Evolutionary conservation across 92 coral and sea anemone species (phyloP), one percentile per base, ranked within the genome.

Genomic region (Isaurus tuberculatus): DNA sequence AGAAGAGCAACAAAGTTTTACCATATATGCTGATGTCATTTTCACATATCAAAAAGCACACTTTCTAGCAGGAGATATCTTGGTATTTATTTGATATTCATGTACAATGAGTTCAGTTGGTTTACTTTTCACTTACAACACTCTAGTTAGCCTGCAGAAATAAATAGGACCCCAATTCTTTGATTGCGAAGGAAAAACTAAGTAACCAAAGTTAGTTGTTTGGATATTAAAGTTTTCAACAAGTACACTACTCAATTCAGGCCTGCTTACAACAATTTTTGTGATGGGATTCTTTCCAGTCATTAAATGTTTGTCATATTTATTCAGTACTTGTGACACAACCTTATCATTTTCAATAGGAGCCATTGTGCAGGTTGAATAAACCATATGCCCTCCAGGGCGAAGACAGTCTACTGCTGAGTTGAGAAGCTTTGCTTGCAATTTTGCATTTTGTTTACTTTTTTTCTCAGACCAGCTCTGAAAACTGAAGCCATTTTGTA

Each of bases 121-220:
- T n/a, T n/a, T n/a, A n/a, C n/a, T n/a, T n/a, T n/a, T n/a, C n/a
- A n/a, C n/a, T 26, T 19, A 34, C 14, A 33, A 19, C 58, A 42
- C 57, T 36, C 67, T 77, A 22, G 68, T 57, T 40, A 90, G 92
- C 72, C 80, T 86, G 64, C 91, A 82, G 81, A 87, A 75, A 46
- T 90, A 90, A 84, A 90, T 57, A 11, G 93, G 93, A 5, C 93
- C 91, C 91, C 91, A 90, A 66, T 90, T 90, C 67, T 55, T 87
- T 37, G 79, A 31, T 11, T 46, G 32, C 10, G 88, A 83, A 13
- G 93, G 91, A n/a, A 90, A 17, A n/a, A 90, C 85, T 8, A 90
- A 88, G n/a, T 75, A 44, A 7, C 93, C 91, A 79, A 75, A 25
- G 32, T 53, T 84, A 10, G 93, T 90, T 46, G 31, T 40, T 13